Percentiles rank a stretch among this genome's conserved stretches.
These are phyloP conservation scores for Saccostrea echinata DNA, from an alignment of 1,140 invertebrate species.

Conservation along the genomic window DNA sequence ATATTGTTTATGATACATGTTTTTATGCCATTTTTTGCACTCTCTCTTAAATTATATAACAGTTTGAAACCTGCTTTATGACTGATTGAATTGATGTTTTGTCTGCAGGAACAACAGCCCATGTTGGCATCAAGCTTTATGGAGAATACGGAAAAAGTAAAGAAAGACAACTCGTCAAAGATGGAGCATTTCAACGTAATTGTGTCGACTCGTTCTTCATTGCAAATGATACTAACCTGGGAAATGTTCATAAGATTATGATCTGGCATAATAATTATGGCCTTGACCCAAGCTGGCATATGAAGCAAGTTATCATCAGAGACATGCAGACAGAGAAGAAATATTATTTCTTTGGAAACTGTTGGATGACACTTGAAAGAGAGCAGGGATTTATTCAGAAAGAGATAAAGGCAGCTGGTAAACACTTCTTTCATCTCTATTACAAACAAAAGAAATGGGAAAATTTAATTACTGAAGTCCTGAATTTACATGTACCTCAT, in stretches of 20 bases:
- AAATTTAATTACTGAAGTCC: too few relatives aligned
- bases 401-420: conserved; percentile 69
- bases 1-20: too few relatives aligned
- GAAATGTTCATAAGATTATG: conserved; percentile 68
- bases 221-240: conserved; percentile 70
- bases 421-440: neutral
- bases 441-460: too few relatives aligned
- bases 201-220: conserved; percentile 73
- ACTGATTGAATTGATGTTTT: neutral
- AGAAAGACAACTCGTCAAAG: conserved; percentile 68
- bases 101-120: conserved; percentile 72
- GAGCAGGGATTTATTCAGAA: conserved; percentile 72
- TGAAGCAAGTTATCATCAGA: conserved; percentile 68
- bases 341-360: conserved; percentile 71
- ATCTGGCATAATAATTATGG: conserved; percentile 78
- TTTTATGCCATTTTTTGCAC: too few relatives aligned
- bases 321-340: conserved; percentile 72
- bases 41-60: too few relatives aligned
- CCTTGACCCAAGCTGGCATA: conserved; percentile 73
- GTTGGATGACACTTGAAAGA: conserved; percentile 72
- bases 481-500: too few relatives aligned
- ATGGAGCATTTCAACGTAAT: conserved; percentile 73
- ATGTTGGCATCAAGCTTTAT: conserved; percentile 73
- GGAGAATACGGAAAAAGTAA: conserved; percentile 71
- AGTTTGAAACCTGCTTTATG: neutral